Base-by-base conservation (phyloP, 2,888 invertebrate genomes). In the Drosophila barbarae region DNA sequence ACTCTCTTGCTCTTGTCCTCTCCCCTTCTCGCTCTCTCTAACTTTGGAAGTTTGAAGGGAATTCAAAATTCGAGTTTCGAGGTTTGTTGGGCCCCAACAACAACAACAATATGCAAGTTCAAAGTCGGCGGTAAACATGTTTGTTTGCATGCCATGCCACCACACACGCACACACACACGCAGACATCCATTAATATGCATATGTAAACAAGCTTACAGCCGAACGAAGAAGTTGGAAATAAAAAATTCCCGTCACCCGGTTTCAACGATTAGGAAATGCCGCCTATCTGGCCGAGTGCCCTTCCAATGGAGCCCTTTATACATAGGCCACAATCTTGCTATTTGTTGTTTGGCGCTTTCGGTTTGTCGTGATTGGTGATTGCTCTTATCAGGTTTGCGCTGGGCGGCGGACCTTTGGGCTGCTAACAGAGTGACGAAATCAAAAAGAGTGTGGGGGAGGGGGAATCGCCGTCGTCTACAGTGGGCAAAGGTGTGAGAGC, bases 51-150 rank as follows among this genome's bases (percentile, higher is more conserved):
- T 44, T 54, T 39, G 34, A 46, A 54, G 52, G 55, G 36, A 51
- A 59, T 77, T 65, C 60, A 15, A 73, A 60, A 64, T 67, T 65
- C 57, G 38, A 42, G 41, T 57, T 54, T 52, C 52, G 12, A 56
- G 44, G 46, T 13, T 30, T 64, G 55, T 15, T 36, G 39, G 49
- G 54, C 46, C 47, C 12, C 39, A 18, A 18, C 28, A 54, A 18
- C 38, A 47, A 44, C 41, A 67, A 65, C 35, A 51, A 34, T 28
- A 44, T 9, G 35, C 69, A 79, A 77, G 77, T 77, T 77, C 80
- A 80, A 77, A 77, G 80, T 77, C 77, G 66, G 50, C 67, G 50
- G 36, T 50, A 38, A 41, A 36, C 44, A 79, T 77, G 76, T 69
- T 77, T 76, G 59, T 58, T 63, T 55, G 38, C 32, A 39, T 60